Base-by-base conservation (phyloP, 2,888 invertebrate genomes). In the Quadriops clusia region DNA sequence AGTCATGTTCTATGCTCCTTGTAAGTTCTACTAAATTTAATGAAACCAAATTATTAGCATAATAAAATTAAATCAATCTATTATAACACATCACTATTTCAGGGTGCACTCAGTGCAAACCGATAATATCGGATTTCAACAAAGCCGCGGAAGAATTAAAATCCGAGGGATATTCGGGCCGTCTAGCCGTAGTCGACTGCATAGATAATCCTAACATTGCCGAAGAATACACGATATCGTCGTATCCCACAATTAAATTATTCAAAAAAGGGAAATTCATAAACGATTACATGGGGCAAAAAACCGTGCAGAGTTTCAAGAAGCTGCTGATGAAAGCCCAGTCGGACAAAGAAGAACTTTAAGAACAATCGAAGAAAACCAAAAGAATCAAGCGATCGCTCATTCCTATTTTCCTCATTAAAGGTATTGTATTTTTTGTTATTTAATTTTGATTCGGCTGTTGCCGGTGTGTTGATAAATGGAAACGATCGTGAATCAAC, bases 1-100 rank as follows among this genome's bases (percentile, higher is more conserved):
- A 30, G 72, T 83, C 36, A 80, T 84, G 78, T 84, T 81, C 51
- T 80, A 77, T 51, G 82, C 82, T 7, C 72, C 77, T 8, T 83
- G 82, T 81, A 60, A 65, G 61, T 59, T 11, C 9, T n/a, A 29
- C 6, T 23, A 7, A n/a, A n/a, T 22, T 36, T 4, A 7, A 15
- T 9, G 14, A 23, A 29, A 23, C 15, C 13, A 12, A 24, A 26
- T 16, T 7, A n/a, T 15, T 23, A 4, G 11, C 21, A 28, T 14
- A 14, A 12, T 18, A 2, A 12, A 7, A 7, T 7, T 18, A 18
- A n/a, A 18, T 18, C 18, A 7, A n/a, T 18, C 7, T n/a, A n/a
- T 18, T 18, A 18, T 18, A 18, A n/a, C n/a, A n/a, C n/a, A n/a
- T n/a, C n/a, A n/a, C n/a, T n/a, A 40, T 49, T 49, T 11, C 55